phyloP scores from a whole-genome alignment of 37 sponge, comb jelly and placozoan species.

The Ianthella basta region DNA sequence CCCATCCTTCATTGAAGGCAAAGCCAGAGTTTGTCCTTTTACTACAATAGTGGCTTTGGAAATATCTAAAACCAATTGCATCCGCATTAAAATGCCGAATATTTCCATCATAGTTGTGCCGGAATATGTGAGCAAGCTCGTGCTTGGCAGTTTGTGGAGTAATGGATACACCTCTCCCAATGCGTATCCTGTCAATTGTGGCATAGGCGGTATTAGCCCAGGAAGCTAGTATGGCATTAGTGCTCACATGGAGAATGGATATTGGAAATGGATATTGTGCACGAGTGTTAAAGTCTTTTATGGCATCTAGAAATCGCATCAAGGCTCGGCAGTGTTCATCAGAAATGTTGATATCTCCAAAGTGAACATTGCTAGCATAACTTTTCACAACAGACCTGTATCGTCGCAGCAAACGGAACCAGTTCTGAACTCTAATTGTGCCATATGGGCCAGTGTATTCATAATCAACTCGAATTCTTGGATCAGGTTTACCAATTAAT shows the following conservation, averaged over 20 bases:
- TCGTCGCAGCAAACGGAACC: background rate
- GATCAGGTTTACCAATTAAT: slow-evolving; percentile 17
- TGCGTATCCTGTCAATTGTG: background rate
- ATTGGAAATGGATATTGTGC: background rate
- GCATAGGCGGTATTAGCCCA: slow-evolving; percentile 25
- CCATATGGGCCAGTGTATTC: background rate
- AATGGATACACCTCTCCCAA: background rate
- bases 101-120: slow-evolving; percentile 41
- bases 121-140: slow-evolving; percentile 42
- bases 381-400: background rate
- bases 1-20: slow-evolving; percentile 54
- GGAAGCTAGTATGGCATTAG: background rate
- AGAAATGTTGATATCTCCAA: slow-evolving; percentile 19
- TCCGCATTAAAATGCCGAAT: slow-evolving; percentile 21
- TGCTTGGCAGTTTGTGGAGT: slow-evolving; percentile 2
- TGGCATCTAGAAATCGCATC: background rate
- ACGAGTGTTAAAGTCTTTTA: slow-evolving; percentile 2
- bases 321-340: slow-evolving; percentile 42
- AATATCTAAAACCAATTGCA: slow-evolving; percentile 11
- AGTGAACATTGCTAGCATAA: background rate
- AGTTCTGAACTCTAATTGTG: background rate
- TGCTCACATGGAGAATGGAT: background rate
- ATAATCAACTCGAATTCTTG: slow-evolving; percentile 1
- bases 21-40: slow-evolving; percentile 26
- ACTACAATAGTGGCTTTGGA: background rate